phyloP scores from a whole-genome alignment of 2,797 vertebrate genomes.

The Helicolenus hilgendorfi region DNA sequence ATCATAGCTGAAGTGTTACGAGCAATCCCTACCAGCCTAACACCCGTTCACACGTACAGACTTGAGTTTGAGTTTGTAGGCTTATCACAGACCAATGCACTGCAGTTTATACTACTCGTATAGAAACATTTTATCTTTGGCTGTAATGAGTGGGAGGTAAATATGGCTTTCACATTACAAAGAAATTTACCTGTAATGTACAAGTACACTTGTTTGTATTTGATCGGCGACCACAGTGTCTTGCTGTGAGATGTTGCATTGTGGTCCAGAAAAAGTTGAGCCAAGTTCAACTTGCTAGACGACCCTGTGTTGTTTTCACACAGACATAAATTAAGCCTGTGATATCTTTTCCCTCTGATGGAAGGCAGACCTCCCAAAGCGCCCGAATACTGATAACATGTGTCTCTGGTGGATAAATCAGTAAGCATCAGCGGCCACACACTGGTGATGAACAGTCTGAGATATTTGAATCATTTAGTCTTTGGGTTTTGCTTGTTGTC shows the following conservation, averaged over 20 bases:
- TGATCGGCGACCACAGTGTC: not conserved
- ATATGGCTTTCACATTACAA: not conserved
- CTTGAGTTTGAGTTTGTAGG: not conserved
- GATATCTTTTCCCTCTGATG: not conserved
- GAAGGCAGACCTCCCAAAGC: not conserved
- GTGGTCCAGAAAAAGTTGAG: not conserved
- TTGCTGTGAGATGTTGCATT: not conserved
- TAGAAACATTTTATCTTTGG: not conserved
- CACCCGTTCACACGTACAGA: not conserved
- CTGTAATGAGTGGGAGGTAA: not conserved
- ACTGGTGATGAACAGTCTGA: not conserved
- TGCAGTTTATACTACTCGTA: not conserved
- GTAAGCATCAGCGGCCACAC: not conserved
- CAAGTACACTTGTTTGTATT: not conserved
- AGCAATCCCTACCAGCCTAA: not conserved
- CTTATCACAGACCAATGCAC: not conserved
- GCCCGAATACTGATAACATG: not conserved
- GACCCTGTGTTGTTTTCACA: not conserved
- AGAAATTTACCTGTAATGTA: not conserved
- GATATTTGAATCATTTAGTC: constrained; percentile 19
- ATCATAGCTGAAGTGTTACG: not conserved
- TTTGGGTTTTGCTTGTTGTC: constrained; percentile 29
- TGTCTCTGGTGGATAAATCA: constrained; percentile 1
- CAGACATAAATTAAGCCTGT: not conserved
- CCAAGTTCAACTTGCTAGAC: not conserved